A percentile compares a stretch with the other conserved stretches of the same genome.
These are phyloP conservation scores for Tretioscincus oriximinensis DNA, from an alignment of 2,113 vertebrate genomes.

Conservation along the genomic window DNA sequence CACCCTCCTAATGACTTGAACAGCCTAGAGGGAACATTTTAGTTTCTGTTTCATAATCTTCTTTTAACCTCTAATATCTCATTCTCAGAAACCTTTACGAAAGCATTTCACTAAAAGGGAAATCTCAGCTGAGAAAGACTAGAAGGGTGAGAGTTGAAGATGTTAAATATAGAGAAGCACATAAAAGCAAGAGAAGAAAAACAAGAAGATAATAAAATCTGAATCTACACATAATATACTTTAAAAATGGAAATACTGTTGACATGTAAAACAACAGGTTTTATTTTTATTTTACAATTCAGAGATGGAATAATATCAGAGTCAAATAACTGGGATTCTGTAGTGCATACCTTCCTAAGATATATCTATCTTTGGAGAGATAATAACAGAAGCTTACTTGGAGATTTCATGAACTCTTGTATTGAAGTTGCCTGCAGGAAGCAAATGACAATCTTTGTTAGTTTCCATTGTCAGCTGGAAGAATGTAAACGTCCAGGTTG, in stretches of 20 bases:
- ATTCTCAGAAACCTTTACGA: neutral
- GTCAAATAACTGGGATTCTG: neutral
- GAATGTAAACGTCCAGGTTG: neutral
- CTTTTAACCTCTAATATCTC: no score
- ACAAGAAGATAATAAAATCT: neutral
- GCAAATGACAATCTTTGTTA: slow-evolving; percentile 9
- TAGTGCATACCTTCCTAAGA: neutral
- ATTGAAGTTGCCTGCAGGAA: neutral
- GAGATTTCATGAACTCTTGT: neutral
- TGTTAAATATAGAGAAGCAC: neutral
- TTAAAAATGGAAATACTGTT: neutral
- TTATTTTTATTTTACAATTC: neutral
- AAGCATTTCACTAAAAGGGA: neutral
- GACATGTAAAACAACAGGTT: neutral
- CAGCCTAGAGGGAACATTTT: neutral
- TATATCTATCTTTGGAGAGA: neutral
- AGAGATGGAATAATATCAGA: neutral
- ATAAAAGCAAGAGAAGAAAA: neutral
- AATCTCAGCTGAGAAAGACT: neutral
- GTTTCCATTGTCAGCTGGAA: neutral
- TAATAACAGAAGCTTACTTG: neutral
- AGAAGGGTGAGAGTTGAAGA: neutral
- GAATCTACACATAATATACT: neutral
- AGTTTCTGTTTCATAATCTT: no score
- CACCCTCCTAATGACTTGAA: neutral